Evolutionary conservation across 2,797 vertebrate species (phyloP).

Genomic region (Tiaroga cobitis): DNA sequence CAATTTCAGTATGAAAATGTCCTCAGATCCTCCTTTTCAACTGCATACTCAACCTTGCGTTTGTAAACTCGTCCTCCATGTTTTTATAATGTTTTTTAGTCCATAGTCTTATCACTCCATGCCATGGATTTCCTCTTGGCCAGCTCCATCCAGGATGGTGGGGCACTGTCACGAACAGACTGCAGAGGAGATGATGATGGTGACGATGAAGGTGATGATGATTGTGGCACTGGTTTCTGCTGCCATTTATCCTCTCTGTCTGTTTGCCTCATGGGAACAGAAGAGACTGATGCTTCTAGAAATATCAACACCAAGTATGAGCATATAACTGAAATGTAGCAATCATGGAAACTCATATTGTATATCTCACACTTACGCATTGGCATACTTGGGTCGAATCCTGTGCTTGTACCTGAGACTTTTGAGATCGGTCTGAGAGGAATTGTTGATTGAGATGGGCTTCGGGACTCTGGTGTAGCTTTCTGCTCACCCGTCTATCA

Average conservation of each 20-base stretch:
- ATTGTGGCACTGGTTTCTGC: constrained; percentile 69
- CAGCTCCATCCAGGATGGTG: constrained; percentile 96
- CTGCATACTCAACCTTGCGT: neutral
- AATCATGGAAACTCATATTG: neutral
- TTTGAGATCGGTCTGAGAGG: constrained; percentile 55
- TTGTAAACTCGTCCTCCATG: neutral
- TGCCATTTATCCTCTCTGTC: constrained; percentile 80
- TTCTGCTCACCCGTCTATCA: constrained; percentile 69
- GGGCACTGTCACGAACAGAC: constrained; percentile 70
- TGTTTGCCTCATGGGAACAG: constrained; percentile 59
- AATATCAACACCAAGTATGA: constrained; percentile 4
- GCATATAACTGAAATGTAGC: neutral
- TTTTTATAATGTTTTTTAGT: constrained; percentile 64
- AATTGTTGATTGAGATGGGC: constrained; percentile 39
- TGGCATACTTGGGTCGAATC: neutral
- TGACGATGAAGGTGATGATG: constrained; percentile 50
- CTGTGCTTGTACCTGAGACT: constrained; percentile 39
- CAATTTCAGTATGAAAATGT: neutral
- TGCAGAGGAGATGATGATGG: constrained; percentile 67
- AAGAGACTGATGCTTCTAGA: constrained; percentile 69
- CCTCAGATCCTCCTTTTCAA: neutral
- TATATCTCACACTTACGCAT: neutral
- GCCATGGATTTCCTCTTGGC: constrained; percentile 98
- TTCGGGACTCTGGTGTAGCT: constrained; percentile 38
- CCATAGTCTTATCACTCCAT: constrained; percentile 93